Evolutionary conservation across 2,797 vertebrate genomes (phyloP), one percentile per base, ranked within the genome.

Genomic region (Siniperca undulata): DNA sequence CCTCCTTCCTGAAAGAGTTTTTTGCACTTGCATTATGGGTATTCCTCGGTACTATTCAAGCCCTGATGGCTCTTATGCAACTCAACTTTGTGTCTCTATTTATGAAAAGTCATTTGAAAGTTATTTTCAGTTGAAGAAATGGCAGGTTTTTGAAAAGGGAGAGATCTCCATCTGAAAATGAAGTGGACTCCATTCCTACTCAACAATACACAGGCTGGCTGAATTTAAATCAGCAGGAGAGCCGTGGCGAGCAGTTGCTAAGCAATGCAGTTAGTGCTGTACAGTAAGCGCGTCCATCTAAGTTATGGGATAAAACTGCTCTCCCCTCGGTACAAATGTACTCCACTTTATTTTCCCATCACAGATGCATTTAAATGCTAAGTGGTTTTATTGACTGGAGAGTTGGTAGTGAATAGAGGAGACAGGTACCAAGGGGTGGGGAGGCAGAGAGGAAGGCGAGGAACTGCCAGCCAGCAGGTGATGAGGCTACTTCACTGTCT

Each of bases 341-440:
- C 91, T 92, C 89, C 84, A 91, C 90, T 93, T 94, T 94, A 93
- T 94, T 93, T 94, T 91, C 84, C 89, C 91, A 93, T 94, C 93
- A 92, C 88, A 91, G 86, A 90, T 88, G 88, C 93, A 94, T 95
- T 95, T 94, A 93, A 94, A 94, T 94, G 85, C 90, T 94, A 93
- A 94, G 92, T 93, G 93, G 90, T 93, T 94, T 94, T 93, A 94
- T 94, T 94, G 94, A 94, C 92, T 92, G 85, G 83, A 90, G 88
- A 91, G 88, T 83, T 80, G 83, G 80, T 71, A 55, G 88, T 90
- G 91, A 91, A 88, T 80, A 71, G 89, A 89, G 84, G 76, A 90
- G 90, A 90, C 91, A 77, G 89, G 89, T 93, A 92, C 53, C 69
- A 40, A 81, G 75, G 78, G 80, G 68, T 64, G 74, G 85, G 42